phyloP scores from a whole-genome alignment of 2,113 vertebrate species.

The Pygoscelis adeliae region DNA sequence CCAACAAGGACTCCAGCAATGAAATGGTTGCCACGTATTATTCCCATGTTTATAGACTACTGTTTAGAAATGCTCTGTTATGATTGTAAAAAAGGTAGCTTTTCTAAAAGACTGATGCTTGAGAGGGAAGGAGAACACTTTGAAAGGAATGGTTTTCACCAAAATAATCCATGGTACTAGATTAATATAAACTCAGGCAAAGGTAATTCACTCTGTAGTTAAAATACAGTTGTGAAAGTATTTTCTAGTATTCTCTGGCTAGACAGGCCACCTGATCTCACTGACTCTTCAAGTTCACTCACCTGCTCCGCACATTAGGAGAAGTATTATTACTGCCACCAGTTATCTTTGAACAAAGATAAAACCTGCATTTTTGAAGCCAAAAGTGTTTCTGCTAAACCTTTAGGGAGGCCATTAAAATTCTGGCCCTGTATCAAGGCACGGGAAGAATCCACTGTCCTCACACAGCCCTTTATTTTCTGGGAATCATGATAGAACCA shows the following conservation, averaged over 20 bases:
- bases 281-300: neutral
- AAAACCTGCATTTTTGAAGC: neutral
- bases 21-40: neutral
- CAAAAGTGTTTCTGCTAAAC: neutral
- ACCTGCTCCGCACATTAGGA: neutral
- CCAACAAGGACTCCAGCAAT: neutral
- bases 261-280: neutral
- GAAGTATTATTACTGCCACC: neutral
- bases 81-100: neutral
- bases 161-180: neutral
- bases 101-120: neutral
- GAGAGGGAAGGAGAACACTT: neutral
- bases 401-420: neutral
- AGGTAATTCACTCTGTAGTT: neutral
- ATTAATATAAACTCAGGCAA: neutral
- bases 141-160: neutral
- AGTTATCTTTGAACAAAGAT: neutral
- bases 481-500: neutral
- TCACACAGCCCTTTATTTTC: neutral
- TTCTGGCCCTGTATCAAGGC: neutral
- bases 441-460: neutral
- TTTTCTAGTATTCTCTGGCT: neutral
- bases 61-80: neutral
- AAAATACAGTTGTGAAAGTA: neutral
- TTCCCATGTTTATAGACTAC: neutral